Evolutionary conservation across 1,140 invertebrate genomes (phyloP), one percentile per base, ranked within the genome.

Genomic region (Rhagoletis pomonella): DNA sequence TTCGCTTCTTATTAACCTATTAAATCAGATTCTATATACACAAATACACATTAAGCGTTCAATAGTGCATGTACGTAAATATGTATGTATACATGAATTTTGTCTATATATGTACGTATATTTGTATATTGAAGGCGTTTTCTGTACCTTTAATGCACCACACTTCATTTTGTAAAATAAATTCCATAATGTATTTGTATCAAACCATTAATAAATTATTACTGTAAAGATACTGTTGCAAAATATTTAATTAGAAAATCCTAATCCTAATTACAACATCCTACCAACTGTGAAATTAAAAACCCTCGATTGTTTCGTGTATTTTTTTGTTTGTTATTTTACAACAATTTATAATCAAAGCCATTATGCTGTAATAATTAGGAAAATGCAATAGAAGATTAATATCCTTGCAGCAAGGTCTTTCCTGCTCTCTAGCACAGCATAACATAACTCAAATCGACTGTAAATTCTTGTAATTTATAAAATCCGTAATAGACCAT

Each of bases 381-480:
- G 67, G 67, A 44, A 73, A 73, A 44, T 29, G 67, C 67, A 73
- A 73, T 73, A 73, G 10, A 39, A 73, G 67, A 73, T 73, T 14
- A 73, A 73, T 73, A 73, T 44, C 39, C 67, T 4, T 39, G 39
- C 67, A 73, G 39, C 44, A 73, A 73, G 10, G 4, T 47, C 67
- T n/a, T 44, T 47, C 39, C 60, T 59, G 39, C 42, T 14, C 44
- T 73, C 12, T 39, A 55, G 67, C 39, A 7, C n/a, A 17, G 14
- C 44, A 47, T 47, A 12, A 62, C 17, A 42, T 29, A 47, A 39
- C 67, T 10, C 67, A 47, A 47, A 39, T n/a, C 67, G 42, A 44
- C 14, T n/a, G 67, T 47, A 47, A 73, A 47, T 73, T 12, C 12
- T 73, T 5, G 2, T 14, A 47, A 17, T 73, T 47, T 42, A 73